Percentiles rank a stretch among this genome's conserved stretches.
Evolutionary conservation across 2,888 invertebrate genomes (phyloP).

Genomic region (Alviniconcha strummeri): DNA sequence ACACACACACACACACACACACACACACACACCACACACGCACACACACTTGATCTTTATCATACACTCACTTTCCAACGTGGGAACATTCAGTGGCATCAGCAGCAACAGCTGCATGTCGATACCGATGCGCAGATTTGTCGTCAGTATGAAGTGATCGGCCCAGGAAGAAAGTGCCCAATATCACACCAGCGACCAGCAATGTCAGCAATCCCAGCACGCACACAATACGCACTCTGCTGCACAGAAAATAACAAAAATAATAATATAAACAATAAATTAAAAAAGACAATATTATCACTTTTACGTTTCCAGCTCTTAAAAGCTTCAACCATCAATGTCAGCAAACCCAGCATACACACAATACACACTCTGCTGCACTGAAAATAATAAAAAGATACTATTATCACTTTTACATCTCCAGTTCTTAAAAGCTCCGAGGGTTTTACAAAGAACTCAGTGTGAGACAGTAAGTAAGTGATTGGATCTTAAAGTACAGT

Average conservation of each 20-base stretch:
- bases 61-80: slow-evolving; percentile 56
- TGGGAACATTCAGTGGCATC: slow-evolving; percentile 59
- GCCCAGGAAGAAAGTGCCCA: slow-evolving; percentile 3
- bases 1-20: slow-evolving; percentile 4
- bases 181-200: neutral
- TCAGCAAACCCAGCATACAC: neutral
- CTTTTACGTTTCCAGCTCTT: neutral
- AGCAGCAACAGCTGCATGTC: slow-evolving; percentile 61
- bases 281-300: neutral
- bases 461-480: too few relatives aligned
- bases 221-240: neutral
- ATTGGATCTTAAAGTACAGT: too few relatives aligned
- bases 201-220: neutral
- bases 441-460: too few relatives aligned
- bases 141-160: neutral
- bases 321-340: neutral
- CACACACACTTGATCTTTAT: neutral
- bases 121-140: slow-evolving; percentile 33
- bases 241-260: neutral
- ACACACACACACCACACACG: neutral
- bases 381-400: neutral
- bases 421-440: neutral
- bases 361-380: neutral
- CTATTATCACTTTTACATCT: neutral
- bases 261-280: neutral